A percentile compares a stretch with the other conserved stretches of the same genome.
These are phyloP conservation scores for Sarcophaga caerulescens DNA, from an alignment of 2,888 invertebrate genomes.

Conservation along the genomic window DNA sequence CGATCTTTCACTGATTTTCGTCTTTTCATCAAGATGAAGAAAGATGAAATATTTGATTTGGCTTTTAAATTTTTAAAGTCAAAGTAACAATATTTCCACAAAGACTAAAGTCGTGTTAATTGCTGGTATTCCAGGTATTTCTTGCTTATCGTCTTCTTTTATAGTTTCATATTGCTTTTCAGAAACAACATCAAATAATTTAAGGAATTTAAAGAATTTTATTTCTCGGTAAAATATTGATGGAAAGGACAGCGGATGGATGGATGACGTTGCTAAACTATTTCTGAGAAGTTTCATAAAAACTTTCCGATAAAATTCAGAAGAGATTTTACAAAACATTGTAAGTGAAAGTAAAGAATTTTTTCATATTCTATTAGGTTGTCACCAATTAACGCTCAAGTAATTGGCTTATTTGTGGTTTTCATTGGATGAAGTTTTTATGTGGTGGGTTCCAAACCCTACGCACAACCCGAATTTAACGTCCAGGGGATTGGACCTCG, in stretches of 20 bases:
- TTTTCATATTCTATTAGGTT: too few species aligned
- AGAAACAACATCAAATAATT: neutral
- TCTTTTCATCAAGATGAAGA: neutral
- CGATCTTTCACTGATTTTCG: slow-evolving; percentile 62
- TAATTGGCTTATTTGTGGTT: too few species aligned
- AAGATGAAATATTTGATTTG: neutral
- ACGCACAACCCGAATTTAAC: too few species aligned
- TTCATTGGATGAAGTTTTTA: too few species aligned
- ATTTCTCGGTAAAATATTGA: neutral
- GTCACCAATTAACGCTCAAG: too few species aligned
- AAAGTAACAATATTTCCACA: too few species aligned
- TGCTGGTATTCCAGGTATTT: slow-evolving; percentile 59
- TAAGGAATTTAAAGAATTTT: neutral
- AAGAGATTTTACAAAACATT: too few species aligned
- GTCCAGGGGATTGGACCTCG: too few species aligned
- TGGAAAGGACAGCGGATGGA: neutral
- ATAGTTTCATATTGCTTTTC: neutral
- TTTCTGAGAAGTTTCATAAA: too few species aligned
- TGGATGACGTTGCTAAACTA: neutral
- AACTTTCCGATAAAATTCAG: too few species aligned
- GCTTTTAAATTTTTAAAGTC: neutral
- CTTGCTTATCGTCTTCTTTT: neutral
- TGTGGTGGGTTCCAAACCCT: too few species aligned
- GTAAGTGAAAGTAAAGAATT: too few species aligned
- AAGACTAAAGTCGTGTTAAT: slow-evolving; percentile 57